These are phyloP conservation scores for Rhopalosiphum padi DNA, from an alignment of 1,140 invertebrate species.

Conservation along the genomic window DNA sequence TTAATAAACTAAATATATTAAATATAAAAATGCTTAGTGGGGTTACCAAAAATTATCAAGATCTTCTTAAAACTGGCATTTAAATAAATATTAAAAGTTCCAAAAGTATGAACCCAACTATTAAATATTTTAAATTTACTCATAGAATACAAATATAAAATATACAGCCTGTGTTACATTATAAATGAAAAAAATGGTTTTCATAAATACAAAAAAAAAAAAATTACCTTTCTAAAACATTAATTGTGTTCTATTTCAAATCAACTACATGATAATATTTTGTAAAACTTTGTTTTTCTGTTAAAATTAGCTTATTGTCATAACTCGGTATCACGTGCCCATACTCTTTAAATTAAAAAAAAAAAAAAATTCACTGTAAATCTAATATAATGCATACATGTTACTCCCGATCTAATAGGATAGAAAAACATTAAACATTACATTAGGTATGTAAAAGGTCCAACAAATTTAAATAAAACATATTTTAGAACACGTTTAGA, in stretches of 20 bases:
- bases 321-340: not conserved
- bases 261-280: not conserved
- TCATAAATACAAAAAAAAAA: not conserved
- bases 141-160: not conserved
- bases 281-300: not conserved
- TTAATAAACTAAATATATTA: not conserved
- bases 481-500: not conserved
- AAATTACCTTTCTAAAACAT: not conserved
- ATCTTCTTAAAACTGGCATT: not conserved
- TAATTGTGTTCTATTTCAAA: not conserved
- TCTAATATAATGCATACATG: not conserved
- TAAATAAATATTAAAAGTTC: not conserved
- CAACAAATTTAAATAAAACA: constrained; percentile 3
- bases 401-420: not conserved
- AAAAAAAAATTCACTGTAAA: not conserved
- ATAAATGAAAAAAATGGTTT: no score
- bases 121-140: not conserved
- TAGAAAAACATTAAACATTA: not conserved
- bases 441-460: not conserved
- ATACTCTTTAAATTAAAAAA: not conserved
- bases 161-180: not conserved
- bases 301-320: not conserved
- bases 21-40: not conserved
- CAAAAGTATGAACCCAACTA: not conserved
- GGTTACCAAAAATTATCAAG: not conserved